Evolutionary conservation across 2,888 invertebrate genomes (phyloP).

Genomic region (Nineta flava): DNA sequence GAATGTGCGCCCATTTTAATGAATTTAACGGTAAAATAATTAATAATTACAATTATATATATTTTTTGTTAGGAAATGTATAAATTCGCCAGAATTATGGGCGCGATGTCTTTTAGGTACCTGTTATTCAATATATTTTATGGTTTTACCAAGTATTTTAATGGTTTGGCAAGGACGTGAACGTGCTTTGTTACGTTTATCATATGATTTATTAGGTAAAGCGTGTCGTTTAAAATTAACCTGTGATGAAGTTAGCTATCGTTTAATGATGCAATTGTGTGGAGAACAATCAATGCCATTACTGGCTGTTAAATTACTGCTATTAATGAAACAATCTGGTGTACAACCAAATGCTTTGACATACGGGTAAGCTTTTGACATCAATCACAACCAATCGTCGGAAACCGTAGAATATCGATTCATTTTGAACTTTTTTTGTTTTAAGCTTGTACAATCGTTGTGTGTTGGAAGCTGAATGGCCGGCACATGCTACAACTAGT

Average conservation of each 20-base stretch:
- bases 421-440: slow-evolving; percentile 5
- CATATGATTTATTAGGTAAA: slow-evolving; percentile 73
- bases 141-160: slow-evolving; percentile 81
- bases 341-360: slow-evolving; percentile 96
- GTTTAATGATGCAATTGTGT: slow-evolving; percentile 97
- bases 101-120: slow-evolving; percentile 77
- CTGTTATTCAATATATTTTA: slow-evolving; percentile 90
- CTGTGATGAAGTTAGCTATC: slow-evolving; percentile 94
- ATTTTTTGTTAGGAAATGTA: slow-evolving; percentile 21
- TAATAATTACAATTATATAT: neutral
- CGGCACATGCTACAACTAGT: slow-evolving; percentile 49
- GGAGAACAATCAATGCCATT: slow-evolving; percentile 88
- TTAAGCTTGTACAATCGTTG: slow-evolving; percentile 47
- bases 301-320: slow-evolving; percentile 79
- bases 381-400: neutral
- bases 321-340: slow-evolving; percentile 84
- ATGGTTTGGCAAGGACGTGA: slow-evolving; percentile 54
- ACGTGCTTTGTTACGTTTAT: slow-evolving; percentile 57
- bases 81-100: slow-evolving; percentile 64
- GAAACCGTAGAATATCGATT: neutral
- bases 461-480: slow-evolving; percentile 93
- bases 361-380: slow-evolving; percentile 51
- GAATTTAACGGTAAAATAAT: neutral
- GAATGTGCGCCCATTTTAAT: too few species aligned
- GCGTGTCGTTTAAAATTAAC: slow-evolving; percentile 75